Conservation (phyloP, 2,888 invertebrate species). For the Nomada fucata region DNA sequence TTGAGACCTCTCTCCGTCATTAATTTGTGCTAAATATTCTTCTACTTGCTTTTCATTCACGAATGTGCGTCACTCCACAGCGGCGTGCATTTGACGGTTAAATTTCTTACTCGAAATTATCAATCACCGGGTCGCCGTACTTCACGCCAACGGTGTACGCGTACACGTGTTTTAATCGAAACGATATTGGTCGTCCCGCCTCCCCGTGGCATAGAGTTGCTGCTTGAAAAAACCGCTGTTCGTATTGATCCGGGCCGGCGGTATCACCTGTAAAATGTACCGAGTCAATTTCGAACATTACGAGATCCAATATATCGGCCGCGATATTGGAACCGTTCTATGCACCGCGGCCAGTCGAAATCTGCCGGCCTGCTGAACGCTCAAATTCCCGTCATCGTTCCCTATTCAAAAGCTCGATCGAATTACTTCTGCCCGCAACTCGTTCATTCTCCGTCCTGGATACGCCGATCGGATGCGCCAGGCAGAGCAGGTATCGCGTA, state of each 20-base stretch:
- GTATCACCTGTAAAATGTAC: conserved; percentile 48
- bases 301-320: conserved; percentile 47
- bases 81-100: background rate
- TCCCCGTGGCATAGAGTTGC: conserved; percentile 53
- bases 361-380: conserved; percentile 29
- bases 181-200: conserved; percentile 20
- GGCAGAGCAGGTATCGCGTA: background rate
- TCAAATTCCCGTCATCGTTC: conserved; percentile 43
- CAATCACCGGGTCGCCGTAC: too few species aligned
- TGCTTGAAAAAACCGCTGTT: conserved; percentile 56
- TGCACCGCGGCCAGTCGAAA: conserved; percentile 5
- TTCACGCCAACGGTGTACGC: background rate
- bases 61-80: background rate
- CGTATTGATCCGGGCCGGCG: conserved; percentile 42
- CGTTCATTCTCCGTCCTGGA: conserved; percentile 30
- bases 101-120: too few species aligned
- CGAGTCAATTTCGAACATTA: conserved; percentile 51
- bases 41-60: background rate
- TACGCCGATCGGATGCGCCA: background rate
- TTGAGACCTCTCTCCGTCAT: background rate
- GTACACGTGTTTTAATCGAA: conserved; percentile 51
- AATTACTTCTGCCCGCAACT: conserved; percentile 39
- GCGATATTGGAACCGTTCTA: conserved; percentile 51
- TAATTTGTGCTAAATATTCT: background rate
- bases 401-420: conserved; percentile 47